A percentile compares a stretch with the other conserved stretches of the same genome.
Conservation (phyloP, 2,888 invertebrate species). For the Eristalis pertinax region DNA sequence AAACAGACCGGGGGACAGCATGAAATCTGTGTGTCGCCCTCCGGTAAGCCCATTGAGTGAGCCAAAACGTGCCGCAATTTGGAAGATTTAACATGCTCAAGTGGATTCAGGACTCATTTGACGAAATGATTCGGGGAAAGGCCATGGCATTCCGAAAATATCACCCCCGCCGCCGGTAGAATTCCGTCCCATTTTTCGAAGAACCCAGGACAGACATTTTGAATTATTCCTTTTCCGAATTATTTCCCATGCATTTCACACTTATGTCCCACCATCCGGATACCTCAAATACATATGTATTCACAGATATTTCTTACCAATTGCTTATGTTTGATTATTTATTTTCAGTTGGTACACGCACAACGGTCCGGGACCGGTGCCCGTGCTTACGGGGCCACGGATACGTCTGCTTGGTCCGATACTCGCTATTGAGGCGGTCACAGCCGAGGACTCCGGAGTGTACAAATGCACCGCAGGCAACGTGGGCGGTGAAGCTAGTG, state of each 20-base stretch:
- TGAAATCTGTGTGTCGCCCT: no score
- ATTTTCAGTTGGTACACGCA: conserved; percentile 86
- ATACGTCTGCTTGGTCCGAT: conserved; percentile 86
- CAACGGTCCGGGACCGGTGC: conserved; percentile 85
- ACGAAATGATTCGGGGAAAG: no score
- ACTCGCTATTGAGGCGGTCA: conserved; percentile 87
- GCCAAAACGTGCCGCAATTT: no score
- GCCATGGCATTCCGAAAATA: no score
- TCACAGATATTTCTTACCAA: neutral
- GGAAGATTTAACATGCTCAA: no score
- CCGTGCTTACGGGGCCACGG: conserved; percentile 85
- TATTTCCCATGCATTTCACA: neutral
- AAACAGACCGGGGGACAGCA: no score
- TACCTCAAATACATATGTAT: neutral
- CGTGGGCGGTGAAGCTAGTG: conserved; percentile 87
- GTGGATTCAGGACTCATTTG: no score
- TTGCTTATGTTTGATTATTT: neutral
- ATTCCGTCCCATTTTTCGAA: no score
- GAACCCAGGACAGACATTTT: neutral
- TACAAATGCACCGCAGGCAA: conserved; percentile 88
- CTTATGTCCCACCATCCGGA: neutral
- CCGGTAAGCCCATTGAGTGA: no score
- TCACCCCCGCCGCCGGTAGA: no score
- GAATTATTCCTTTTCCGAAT: neutral
- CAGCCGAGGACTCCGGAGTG: conserved; percentile 86